A percentile compares a stretch with the other conserved stretches of the same genome.
phyloP scores from a whole-genome alignment of 2,888 invertebrate species.

The Anarsia innoxiella region DNA sequence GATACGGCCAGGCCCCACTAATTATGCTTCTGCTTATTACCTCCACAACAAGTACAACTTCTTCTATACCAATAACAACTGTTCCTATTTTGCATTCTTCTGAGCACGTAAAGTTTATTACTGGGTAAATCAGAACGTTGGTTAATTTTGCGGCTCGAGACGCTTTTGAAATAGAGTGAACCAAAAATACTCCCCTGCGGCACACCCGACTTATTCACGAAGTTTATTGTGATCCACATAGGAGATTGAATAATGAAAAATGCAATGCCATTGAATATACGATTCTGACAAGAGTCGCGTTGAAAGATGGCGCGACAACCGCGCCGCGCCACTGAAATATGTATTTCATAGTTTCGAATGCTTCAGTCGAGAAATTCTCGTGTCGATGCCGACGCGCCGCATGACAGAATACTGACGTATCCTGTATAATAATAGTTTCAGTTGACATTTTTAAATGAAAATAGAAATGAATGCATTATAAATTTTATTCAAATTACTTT shows the following conservation, averaged over 20 bases:
- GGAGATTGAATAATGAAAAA: slow-evolving; percentile 59
- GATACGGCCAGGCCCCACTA: slow-evolving; percentile 53
- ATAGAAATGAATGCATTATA: too few relatives aligned
- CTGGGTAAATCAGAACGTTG: too few relatives aligned
- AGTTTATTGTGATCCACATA: slow-evolving; percentile 30
- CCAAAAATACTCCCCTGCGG: slow-evolving; percentile 22
- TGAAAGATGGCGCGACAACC: slow-evolving; percentile 39
- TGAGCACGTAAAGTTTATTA: too few relatives aligned
- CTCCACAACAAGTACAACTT: slow-evolving; percentile 23
- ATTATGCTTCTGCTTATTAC: slow-evolving; percentile 61
- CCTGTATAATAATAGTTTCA: background rate
- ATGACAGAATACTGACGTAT: slow-evolving; percentile 7
- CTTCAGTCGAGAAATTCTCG: slow-evolving; percentile 19
- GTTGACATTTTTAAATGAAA: too few relatives aligned
- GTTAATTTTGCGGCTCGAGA: background rate
- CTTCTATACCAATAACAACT: slow-evolving; percentile 23
- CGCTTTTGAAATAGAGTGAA: slow-evolving; percentile 6
- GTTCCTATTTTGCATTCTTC: slow-evolving; percentile 6
- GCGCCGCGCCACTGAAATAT: slow-evolving; percentile 34
- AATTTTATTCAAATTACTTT: too few relatives aligned
- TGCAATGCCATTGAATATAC: slow-evolving; percentile 49
- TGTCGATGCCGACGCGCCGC: slow-evolving; percentile 6
- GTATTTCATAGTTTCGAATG: slow-evolving; percentile 35
- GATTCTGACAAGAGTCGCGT: slow-evolving; percentile 39
- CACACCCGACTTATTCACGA: slow-evolving; percentile 22